Percentiles rank a stretch among this genome's conserved stretches.
These are phyloP conservation scores for Athripsodes cinereus DNA, from an alignment of 2,888 invertebrate genomes.

Conservation along the genomic window DNA sequence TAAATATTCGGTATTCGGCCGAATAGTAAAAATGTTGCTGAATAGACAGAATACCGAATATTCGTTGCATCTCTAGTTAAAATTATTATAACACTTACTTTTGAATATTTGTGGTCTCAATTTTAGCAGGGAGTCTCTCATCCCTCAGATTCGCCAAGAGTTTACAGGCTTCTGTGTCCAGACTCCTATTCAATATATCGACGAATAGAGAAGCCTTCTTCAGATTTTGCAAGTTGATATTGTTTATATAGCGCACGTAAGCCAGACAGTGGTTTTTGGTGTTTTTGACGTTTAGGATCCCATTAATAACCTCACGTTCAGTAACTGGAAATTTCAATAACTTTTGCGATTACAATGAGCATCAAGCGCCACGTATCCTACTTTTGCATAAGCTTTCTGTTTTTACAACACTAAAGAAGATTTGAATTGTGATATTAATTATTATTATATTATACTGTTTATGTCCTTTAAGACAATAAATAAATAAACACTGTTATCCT, in stretches of 20 bases:
- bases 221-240: slow-evolving; percentile 92
- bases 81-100: slow-evolving; percentile 51
- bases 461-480: too few species aligned
- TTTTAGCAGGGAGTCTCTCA: slow-evolving; percentile 81
- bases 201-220: slow-evolving; percentile 93
- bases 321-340: slow-evolving; percentile 90
- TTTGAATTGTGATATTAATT: too few species aligned
- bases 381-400: too few species aligned
- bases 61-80: too few species aligned
- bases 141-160: slow-evolving; percentile 84
- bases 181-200: slow-evolving; percentile 85
- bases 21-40: too few species aligned
- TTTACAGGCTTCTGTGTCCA: slow-evolving; percentile 90
- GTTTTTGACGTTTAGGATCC: slow-evolving; percentile 86
- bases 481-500: too few species aligned
- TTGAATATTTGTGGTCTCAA: slow-evolving; percentile 82
- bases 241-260: slow-evolving; percentile 92
- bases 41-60: too few species aligned
- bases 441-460: too few species aligned
- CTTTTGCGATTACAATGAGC: too few species aligned
- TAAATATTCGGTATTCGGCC: too few species aligned
- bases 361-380: too few species aligned
- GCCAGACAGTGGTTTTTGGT: slow-evolving; percentile 94
- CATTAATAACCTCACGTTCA: slow-evolving; percentile 95
- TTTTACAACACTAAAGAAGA: too few species aligned